These are phyloP conservation scores for Elephantulus edwardii DNA, from an alignment of 2,113 vertebrate genomes.

Conservation along the genomic window DNA sequence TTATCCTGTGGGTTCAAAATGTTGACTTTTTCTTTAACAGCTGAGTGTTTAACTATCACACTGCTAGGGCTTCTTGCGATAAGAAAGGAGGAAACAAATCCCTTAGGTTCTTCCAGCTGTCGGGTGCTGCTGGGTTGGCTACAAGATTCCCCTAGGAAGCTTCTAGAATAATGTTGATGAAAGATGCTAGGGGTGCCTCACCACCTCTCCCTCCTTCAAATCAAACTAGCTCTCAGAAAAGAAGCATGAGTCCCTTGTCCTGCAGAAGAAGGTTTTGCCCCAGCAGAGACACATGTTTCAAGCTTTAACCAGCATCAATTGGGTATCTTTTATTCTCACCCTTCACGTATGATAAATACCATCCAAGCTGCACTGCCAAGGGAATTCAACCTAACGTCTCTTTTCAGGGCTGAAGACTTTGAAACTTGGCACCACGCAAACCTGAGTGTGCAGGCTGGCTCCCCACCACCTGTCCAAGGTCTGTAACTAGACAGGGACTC, in stretches of 20 bases:
- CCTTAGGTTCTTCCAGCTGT: neutral
- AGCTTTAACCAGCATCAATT: neutral
- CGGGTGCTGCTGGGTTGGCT: too few relatives aligned
- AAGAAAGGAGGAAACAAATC: neutral
- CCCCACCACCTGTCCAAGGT: neutral
- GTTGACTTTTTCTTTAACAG: neutral
- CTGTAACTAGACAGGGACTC: neutral
- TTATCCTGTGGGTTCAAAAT: neutral
- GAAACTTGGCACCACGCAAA: neutral
- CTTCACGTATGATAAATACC: slow-evolving; percentile 36
- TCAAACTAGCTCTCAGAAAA: too few relatives aligned
- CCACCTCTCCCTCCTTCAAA: rapidly evolving
- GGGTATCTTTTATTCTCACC: neutral
- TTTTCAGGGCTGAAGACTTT: neutral
- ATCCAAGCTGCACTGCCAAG: neutral
- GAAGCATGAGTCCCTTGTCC: rapidly evolving
- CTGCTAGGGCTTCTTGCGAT: neutral
- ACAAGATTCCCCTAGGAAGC: too few relatives aligned
- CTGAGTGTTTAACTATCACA: neutral
- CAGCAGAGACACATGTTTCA: neutral
- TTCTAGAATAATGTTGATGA: neutral
- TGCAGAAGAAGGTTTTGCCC: rapidly evolving
- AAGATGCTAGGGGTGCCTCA: neutral
- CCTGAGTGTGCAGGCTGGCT: neutral
- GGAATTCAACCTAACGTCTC: slow-evolving; percentile 10